These are phyloP conservation scores for Passerina amoena DNA, from an alignment of 2,113 vertebrate genomes.

Conservation along the genomic window DNA sequence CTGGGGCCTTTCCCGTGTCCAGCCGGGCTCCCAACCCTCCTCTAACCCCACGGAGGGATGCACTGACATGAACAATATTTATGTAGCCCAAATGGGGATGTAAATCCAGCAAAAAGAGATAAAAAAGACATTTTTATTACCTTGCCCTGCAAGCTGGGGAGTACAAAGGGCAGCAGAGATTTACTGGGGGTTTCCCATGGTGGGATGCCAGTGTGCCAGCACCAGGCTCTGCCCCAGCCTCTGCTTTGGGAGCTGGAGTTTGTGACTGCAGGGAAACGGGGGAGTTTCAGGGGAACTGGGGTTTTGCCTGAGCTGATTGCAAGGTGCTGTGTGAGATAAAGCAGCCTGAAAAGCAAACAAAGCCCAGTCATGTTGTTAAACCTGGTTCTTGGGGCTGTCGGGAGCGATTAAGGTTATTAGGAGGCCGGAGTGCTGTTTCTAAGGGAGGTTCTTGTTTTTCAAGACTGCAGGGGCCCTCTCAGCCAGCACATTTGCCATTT, in stretches of 20 bases:
- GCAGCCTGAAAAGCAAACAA: slow-evolving; percentile 17
- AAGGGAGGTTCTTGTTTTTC: slow-evolving; percentile 26
- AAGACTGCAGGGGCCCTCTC: background rate
- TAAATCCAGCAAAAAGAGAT: background rate
- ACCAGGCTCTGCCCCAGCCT: background rate
- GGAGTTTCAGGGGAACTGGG: background rate
- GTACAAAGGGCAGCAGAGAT: background rate
- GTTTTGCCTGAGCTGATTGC: background rate
- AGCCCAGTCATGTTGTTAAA: background rate
- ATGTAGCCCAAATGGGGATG: background rate
- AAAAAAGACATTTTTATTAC: background rate
- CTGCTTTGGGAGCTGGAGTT: background rate
- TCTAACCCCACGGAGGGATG: rapidly evolving
- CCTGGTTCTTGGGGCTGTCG: background rate
- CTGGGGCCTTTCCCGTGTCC: background rate
- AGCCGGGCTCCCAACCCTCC: background rate
- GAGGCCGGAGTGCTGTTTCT: background rate
- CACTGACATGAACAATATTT: background rate
- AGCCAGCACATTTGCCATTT: background rate
- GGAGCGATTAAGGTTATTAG: slow-evolving; percentile 31
- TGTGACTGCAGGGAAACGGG: background rate
- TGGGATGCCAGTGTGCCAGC: background rate
- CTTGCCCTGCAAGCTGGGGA: background rate
- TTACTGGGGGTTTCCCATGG: background rate
- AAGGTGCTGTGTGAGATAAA: background rate